Evolutionary conservation across 2,113 vertebrate genomes (phyloP).

Genomic region (Protomyctophum bolini): DNA sequence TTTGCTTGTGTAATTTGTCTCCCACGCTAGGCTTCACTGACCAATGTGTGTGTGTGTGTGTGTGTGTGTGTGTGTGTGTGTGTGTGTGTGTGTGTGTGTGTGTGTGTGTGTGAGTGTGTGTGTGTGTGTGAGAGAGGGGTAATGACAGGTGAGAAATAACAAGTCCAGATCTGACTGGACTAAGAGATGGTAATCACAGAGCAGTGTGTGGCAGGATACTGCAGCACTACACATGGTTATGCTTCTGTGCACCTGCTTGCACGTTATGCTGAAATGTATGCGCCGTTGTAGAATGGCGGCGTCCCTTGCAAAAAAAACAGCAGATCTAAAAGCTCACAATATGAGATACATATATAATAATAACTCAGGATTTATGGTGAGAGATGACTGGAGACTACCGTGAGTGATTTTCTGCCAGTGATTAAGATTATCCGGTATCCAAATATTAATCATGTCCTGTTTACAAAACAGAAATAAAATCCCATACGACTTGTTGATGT

Average conservation of each 20-base stretch:
- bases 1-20: conserved; percentile 65
- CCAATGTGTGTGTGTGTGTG: background rate
- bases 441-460: conserved; percentile 32
- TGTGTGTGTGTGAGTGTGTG: too few species aligned
- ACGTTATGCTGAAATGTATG: background rate
- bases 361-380: background rate
- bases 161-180: conserved; percentile 44
- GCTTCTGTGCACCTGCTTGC: conserved; percentile 6
- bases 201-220: conserved; percentile 3
- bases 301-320: too few species aligned
- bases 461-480: conserved; percentile 45
- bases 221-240: background rate
- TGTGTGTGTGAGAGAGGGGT: conserved; percentile 22
- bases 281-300: too few species aligned
- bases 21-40: conserved; percentile 35
- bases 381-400: conserved; percentile 27
- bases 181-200: conserved; percentile 13
- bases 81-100: too few species aligned
- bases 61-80: too few species aligned
- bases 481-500: conserved; percentile 18
- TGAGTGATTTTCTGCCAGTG: conserved; percentile 24
- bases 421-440: conserved; percentile 31
- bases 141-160: conserved; percentile 28
- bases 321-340: too few species aligned
- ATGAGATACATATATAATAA: too few species aligned